phyloP scores from a whole-genome alignment of 2,113 vertebrate species.

The Podarcis muralis region DNA sequence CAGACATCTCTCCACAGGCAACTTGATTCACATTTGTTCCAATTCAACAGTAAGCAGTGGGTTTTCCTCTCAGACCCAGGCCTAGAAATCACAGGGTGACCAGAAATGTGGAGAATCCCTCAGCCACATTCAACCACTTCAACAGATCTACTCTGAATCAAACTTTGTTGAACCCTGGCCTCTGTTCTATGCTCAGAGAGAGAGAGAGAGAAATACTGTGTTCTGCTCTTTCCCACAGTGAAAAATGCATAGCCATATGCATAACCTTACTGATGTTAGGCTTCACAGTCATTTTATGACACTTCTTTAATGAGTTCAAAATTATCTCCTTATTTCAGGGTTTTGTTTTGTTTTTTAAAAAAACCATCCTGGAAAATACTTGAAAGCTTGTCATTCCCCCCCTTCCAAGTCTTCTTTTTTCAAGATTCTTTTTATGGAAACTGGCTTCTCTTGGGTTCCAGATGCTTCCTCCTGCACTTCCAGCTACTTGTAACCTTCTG shows the following conservation, averaged over 20 bases:
- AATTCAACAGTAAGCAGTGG: too few relatives aligned
- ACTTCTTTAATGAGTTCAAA: neutral
- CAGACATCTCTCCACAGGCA: too few relatives aligned
- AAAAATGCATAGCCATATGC: neutral
- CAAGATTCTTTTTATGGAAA: too few relatives aligned
- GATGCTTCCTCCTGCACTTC: neutral
- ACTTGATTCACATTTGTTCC: too few relatives aligned
- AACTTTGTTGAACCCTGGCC: too few relatives aligned
- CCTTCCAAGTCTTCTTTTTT: neutral
- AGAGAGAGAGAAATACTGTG: neutral
- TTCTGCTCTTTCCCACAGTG: neutral
- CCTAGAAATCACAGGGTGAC: too few relatives aligned
- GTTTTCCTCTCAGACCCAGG: too few relatives aligned
- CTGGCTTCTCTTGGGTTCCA: neutral
- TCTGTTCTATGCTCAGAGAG: too few relatives aligned
- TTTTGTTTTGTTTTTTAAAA: neutral
- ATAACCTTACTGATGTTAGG: neutral
- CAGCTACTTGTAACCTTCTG: too few relatives aligned
- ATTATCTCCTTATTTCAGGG: neutral
- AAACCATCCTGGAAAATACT: neutral
- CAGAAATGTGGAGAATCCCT: too few relatives aligned
- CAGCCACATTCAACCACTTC: too few relatives aligned
- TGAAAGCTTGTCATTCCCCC: neutral
- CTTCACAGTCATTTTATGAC: neutral
- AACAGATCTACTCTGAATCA: too few relatives aligned